Percentiles rank a stretch among this genome's conserved stretches.
Conservation (phyloP, 1,140 invertebrate genomes). For the Coenobita brevimanus region DNA sequence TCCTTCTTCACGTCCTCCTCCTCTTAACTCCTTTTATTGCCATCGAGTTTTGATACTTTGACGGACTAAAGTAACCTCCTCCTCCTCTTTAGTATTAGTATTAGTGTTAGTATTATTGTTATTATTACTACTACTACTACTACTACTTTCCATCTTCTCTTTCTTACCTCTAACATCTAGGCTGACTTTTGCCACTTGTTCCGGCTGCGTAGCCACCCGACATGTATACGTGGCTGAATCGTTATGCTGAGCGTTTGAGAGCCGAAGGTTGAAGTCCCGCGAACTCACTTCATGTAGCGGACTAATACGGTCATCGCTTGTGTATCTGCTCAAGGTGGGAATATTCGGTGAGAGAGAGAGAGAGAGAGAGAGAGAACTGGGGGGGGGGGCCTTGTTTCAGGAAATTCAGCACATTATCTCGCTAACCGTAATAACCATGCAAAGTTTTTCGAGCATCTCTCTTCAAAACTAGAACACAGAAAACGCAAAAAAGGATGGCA, state of each 20-base stretch:
- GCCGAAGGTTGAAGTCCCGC: conserved; percentile 19
- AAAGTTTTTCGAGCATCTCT: too few species aligned
- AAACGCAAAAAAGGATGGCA: too few species aligned
- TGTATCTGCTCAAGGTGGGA: conserved; percentile 17
- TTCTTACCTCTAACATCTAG: conserved; percentile 35
- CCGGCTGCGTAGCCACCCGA: conserved; percentile 22
- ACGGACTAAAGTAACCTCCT: too few species aligned
- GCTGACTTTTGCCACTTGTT: conserved; percentile 38
- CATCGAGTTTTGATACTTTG: too few species aligned
- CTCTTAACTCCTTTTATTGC: conserved; percentile 29
- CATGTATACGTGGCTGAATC: conserved; percentile 40
- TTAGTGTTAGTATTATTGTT: neutral
- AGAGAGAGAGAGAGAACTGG: neutral
- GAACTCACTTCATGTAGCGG: conserved; percentile 25
- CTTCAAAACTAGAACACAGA: too few species aligned
- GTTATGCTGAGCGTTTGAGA: conserved; percentile 8
- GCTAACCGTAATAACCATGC: too few species aligned
- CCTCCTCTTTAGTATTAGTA: neutral
- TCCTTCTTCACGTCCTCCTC: too few species aligned
- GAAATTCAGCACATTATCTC: too few species aligned
- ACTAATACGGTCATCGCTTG: conserved; percentile 28
- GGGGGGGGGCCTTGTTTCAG: too few species aligned
- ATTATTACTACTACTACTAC: neutral
- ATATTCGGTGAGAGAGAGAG: neutral
- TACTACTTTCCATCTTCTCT: neutral